Percentiles rank a stretch among this genome's conserved stretches.
Evolutionary conservation across 30 jellyfish, hydroid and myxozoan species (phyloP).

Genomic region (Morbakka virulenta): DNA sequence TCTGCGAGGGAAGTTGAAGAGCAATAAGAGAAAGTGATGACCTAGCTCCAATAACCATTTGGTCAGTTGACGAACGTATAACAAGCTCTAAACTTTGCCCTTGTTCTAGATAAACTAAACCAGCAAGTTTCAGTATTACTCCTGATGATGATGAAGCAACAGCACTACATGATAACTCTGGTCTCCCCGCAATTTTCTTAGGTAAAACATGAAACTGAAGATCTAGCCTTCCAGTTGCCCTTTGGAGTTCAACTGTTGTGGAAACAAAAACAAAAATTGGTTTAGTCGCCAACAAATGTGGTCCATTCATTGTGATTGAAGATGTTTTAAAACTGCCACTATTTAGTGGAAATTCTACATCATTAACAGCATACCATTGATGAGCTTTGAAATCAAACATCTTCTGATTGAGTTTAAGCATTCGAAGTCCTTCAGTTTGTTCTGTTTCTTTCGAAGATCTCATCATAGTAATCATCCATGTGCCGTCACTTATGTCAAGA

Average conservation of each 20-base stretch:
- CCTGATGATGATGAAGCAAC: not conserved
- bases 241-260: constrained; percentile 38
- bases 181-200: not conserved
- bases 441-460: not conserved
- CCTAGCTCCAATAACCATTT: not conserved
- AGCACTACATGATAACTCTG: not conserved
- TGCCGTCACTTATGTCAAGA: not conserved
- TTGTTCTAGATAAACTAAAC: constrained; percentile 58
- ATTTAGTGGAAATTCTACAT: not conserved
- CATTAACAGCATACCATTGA: constrained; percentile 18
- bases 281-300: constrained; percentile 18
- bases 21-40: not conserved
- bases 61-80: not conserved
- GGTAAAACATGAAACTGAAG: constrained; percentile 29
- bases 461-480: not conserved
- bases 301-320: constrained; percentile 34
- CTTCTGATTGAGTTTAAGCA: constrained; percentile 38
- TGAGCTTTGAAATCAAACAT: not conserved
- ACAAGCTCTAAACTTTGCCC: constrained; percentile 50
- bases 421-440: constrained; percentile 33
- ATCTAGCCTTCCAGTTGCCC: constrained; percentile 50
- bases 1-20: not conserved
- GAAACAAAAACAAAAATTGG: constrained; percentile 57
- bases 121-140: constrained; percentile 24
- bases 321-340: constrained; percentile 50